These are phyloP conservation scores for Pelochelys cantorii DNA, from an alignment of 2,797 vertebrate species.

Conservation along the genomic window DNA sequence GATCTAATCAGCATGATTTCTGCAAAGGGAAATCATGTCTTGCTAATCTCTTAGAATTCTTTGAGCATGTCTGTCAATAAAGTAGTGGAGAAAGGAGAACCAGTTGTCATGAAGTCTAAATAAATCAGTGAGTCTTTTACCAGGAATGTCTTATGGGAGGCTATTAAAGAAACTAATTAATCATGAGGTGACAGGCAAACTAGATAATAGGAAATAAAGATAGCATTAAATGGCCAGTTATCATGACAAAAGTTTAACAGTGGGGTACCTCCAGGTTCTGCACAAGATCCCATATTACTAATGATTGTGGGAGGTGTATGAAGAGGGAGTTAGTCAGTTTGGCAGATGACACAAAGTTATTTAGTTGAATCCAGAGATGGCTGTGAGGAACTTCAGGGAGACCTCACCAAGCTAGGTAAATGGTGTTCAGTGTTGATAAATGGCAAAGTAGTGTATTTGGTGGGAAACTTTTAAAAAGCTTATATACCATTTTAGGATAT, in stretches of 20 bases:
- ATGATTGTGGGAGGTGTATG: background rate
- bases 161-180: background rate
- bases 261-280: background rate
- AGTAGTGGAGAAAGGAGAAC: background rate
- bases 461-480: background rate
- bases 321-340: background rate
- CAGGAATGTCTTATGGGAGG: rapidly evolving
- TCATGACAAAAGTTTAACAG: constrained; percentile 5
- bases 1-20: background rate
- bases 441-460: background rate
- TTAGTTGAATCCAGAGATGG: background rate
- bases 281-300: background rate
- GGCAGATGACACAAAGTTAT: background rate
- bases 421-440: background rate
- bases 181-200: background rate
- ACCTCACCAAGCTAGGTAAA: background rate
- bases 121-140: background rate
- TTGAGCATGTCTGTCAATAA: background rate
- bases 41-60: background rate
- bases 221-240: background rate
- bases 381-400: background rate
- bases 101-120: no score
- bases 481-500: background rate
- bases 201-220: background rate
- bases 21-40: background rate